Evolutionary conservation across 1,140 invertebrate species (phyloP).

Genomic region (Drosophila neocordata): DNA sequence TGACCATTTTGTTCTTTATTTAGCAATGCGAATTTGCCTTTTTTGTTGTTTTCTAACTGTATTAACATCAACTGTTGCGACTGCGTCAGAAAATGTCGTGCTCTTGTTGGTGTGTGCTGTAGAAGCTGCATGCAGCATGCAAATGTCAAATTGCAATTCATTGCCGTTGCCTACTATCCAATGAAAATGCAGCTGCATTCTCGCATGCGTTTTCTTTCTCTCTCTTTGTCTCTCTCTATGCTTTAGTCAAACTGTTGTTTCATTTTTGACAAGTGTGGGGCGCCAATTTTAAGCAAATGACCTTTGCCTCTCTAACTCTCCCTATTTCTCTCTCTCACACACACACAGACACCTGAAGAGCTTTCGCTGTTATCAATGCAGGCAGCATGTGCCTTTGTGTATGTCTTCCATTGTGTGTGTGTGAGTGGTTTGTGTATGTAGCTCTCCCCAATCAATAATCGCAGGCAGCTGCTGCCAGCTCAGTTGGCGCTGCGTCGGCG

Average conservation of each 20-base stretch:
- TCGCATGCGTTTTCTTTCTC: neutral
- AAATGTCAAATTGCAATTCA: slow-evolving; percentile 47
- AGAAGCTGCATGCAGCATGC: slow-evolving; percentile 21
- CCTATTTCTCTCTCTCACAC: slow-evolving; percentile 1
- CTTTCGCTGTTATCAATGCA: slow-evolving; percentile 17
- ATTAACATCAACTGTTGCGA: slow-evolving; percentile 20
- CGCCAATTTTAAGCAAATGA: slow-evolving; percentile 41
- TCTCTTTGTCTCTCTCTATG: neutral
- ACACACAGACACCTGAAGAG: slow-evolving; percentile 24
- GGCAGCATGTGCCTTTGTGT: slow-evolving; percentile 6
- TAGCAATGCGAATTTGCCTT: neutral
- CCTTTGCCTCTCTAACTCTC: slow-evolving; percentile 27
- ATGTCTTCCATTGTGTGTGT: neutral
- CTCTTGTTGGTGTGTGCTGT: neutral
- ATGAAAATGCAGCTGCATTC: slow-evolving; percentile 23
- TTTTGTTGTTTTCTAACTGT: neutral
- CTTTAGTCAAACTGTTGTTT: no score
- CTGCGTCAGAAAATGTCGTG: slow-evolving; percentile 10
- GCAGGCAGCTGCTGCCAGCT: neutral
- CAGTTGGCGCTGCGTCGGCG: slow-evolving; percentile 19
- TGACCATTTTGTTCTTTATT: neutral
- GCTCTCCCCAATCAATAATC: slow-evolving; percentile 12
- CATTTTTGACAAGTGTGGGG: slow-evolving; percentile 4
- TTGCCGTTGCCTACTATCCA: slow-evolving; percentile 20
- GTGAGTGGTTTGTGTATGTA: slow-evolving; percentile 15